Percentiles rank a stretch among this genome's conserved stretches.
Conservation (phyloP, 1,140 invertebrate species). For the Cotesia chilonis region DNA sequence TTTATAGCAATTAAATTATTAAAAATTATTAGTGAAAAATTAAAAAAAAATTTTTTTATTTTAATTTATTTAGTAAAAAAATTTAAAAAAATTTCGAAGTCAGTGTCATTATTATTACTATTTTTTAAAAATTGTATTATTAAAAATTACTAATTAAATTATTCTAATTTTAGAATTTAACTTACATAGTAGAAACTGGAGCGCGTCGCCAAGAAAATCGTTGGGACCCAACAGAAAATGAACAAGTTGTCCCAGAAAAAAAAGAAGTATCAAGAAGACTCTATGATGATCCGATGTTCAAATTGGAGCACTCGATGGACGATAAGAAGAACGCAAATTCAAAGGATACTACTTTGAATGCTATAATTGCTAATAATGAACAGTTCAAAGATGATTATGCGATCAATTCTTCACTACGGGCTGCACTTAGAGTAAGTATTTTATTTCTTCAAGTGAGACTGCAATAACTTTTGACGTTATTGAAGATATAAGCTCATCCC, state of each 20-base stretch:
- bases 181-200: constrained; percentile 95
- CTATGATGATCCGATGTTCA: constrained; percentile 96
- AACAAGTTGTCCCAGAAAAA: constrained; percentile 90
- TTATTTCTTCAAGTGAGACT: constrained; percentile 4
- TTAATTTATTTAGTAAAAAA: neutral
- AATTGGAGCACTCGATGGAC: constrained; percentile 88
- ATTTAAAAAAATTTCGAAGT: too few species aligned
- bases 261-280: constrained; percentile 88
- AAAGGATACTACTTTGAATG: constrained; percentile 75
- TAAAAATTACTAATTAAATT: constrained; percentile 32
- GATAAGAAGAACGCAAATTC: constrained; percentile 79
- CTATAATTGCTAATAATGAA: constrained; percentile 78
- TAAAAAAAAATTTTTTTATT: neutral
- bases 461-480: neutral
- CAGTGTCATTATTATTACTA: neutral
- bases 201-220: constrained; percentile 95
- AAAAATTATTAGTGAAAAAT: too few species aligned
- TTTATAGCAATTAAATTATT: too few species aligned
- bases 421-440: constrained; percentile 81
- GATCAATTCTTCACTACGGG: constrained; percentile 83
- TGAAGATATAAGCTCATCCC: too few species aligned
- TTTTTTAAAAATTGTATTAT: neutral
- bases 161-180: constrained; percentile 82
- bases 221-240: constrained; percentile 97
- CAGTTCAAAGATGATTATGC: constrained; percentile 91